Conservation (phyloP, 2,797 vertebrate species). For the Pristis pectinata region DNA sequence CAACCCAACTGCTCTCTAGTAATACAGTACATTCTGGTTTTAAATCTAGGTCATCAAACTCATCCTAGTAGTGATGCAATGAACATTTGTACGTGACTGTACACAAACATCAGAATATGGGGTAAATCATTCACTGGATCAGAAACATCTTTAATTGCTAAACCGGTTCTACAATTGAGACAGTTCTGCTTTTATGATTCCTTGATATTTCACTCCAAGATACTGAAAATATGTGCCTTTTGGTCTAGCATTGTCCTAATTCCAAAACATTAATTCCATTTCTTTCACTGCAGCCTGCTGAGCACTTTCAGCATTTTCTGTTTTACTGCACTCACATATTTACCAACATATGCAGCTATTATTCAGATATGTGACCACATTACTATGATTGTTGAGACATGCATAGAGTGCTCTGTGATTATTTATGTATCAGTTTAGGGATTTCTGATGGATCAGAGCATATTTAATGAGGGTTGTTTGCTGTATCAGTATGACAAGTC, state of each 20-base stretch:
- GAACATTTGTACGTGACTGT: neutral
- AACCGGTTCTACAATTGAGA: neutral
- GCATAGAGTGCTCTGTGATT: neutral
- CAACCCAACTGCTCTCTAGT: neutral
- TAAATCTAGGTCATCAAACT: neutral
- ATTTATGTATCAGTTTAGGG: neutral
- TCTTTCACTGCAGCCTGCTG: no score
- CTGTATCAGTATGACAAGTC: neutral
- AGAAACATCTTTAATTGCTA: neutral
- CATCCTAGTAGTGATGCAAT: neutral
- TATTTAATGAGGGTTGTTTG: neutral
- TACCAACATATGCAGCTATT: neutral
- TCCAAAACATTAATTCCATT: neutral
- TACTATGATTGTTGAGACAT: neutral
- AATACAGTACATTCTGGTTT: neutral
- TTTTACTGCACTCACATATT: no score
- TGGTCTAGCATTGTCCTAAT: neutral
- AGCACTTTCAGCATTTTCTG: no score
- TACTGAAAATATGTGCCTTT: neutral
- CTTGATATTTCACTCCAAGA: neutral
- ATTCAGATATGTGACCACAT: neutral
- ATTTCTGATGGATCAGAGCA: neutral
- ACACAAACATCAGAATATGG: neutral
- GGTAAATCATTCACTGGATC: neutral
- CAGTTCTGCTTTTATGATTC: neutral